Evolutionary conservation across 2,113 vertebrate species (phyloP), one percentile per base, ranked within the genome.

Genomic region (Phylloscopus trochilus): DNA sequence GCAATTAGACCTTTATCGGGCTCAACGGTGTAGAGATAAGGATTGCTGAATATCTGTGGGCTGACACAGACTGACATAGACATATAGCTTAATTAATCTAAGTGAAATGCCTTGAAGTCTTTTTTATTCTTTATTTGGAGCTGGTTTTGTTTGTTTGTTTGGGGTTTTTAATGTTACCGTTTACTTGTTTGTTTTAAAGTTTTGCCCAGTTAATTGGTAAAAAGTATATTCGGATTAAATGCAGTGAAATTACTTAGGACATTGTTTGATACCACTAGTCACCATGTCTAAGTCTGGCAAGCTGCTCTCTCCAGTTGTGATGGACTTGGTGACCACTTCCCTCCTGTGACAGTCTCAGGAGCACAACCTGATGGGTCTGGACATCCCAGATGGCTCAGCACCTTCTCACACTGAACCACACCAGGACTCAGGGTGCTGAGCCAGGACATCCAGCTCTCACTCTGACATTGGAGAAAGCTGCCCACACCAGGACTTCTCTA

Each of bases 1-100:
- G 78, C 78, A 91, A 59, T 81, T 74, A 93, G 77, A 44, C 51
- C 59, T 86, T 91, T 83, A 92, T 90, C 92, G 64, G 66, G 59
- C 73, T 77, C 28, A 24, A 28, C 0, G 1, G 43, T 64, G 58
- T 39, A 76, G 74, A 91, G 89, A 87, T 87, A 91, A 96, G 49
- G 62, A 53, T 62, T 91, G 59, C 53, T 64, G 66, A 37, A 26
- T 64, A 14, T 24, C 30, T 63, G 51, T 53, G 66, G 35, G 66
- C 62, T 84, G 81, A 88, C 78, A 84, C 2, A 11, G 77, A 13
- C n/a, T 78, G 84, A 78, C 66, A 70, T 15, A 47, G 70, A 76
- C 8, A 3, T 31, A 46, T 7, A 70, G 44, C 67, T 91, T 85
- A 67, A 88, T 83, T 59, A 87, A 83, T 7, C 4, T 31, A 64